Evolutionary conservation across 1,140 invertebrate species (phyloP).

Genomic region (Pristionchus pacificus): DNA sequence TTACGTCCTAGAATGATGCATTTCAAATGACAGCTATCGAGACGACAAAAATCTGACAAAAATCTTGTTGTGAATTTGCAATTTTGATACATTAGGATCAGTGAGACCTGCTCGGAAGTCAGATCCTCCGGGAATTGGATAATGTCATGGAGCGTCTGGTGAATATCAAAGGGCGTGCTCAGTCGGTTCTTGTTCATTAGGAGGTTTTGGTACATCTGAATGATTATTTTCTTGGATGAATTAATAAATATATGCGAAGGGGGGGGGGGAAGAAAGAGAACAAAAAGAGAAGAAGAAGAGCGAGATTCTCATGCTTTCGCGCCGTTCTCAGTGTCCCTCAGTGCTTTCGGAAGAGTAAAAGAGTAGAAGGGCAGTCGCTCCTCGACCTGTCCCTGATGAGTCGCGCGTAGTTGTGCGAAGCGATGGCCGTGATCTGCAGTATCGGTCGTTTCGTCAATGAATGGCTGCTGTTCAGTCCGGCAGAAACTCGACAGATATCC

Average conservation of each 20-base stretch:
- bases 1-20: slow-evolving; percentile 24
- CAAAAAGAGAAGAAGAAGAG: too few relatives aligned
- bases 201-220: slow-evolving; percentile 63
- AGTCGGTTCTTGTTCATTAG: slow-evolving; percentile 67
- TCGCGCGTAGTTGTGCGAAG: slow-evolving; percentile 71
- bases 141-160: slow-evolving; percentile 41
- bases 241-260: too few relatives aligned
- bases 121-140: slow-evolving; percentile 34
- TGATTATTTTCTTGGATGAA: slow-evolving; percentile 38
- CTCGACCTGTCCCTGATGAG: slow-evolving; percentile 70
- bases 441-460: too few relatives aligned
- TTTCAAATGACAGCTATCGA: slow-evolving; percentile 21
- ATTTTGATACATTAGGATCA: too few relatives aligned
- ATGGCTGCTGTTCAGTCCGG: too few relatives aligned
- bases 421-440: slow-evolving; percentile 72
- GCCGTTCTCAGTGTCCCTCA: background rate
- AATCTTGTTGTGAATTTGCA: too few relatives aligned
- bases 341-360: slow-evolving; percentile 68
- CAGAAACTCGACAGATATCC: too few relatives aligned
- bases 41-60: background rate
- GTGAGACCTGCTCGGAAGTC: slow-evolving; percentile 6
- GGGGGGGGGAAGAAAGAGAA: too few relatives aligned
- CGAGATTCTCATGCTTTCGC: too few relatives aligned
- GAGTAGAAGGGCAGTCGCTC: slow-evolving; percentile 73
- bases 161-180: slow-evolving; percentile 74